Conservation (phyloP, 2,113 vertebrate species). For the Tachysurus vachellii region DNA sequence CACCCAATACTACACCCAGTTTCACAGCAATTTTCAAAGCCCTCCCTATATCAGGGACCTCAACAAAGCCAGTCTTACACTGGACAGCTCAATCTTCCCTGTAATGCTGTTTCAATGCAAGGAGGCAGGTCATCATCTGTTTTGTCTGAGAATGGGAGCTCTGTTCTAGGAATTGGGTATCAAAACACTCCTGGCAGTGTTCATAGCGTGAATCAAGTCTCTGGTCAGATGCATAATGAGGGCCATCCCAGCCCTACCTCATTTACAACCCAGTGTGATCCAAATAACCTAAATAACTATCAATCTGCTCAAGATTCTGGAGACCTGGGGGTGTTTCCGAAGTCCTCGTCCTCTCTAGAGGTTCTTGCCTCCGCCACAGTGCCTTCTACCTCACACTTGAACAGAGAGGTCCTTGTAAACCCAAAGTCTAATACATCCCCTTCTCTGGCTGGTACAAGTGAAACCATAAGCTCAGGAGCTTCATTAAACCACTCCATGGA, state of each 20-base stretch:
- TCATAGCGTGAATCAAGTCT: constrained; percentile 23
- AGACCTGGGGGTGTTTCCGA: not conserved
- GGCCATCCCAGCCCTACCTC: constrained; percentile 10
- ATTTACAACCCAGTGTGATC: constrained; percentile 11
- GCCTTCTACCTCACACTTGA: constrained; percentile 67
- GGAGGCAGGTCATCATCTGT: constrained; percentile 12
- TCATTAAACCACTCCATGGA: constrained; percentile 72
- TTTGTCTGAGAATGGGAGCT: constrained; percentile 28
- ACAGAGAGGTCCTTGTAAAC: constrained; percentile 58
- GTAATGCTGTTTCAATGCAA: not conserved
- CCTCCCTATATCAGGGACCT: constrained; percentile 79
- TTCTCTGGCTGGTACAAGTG: constrained; percentile 62
- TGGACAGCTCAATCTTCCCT: constrained; percentile 48
- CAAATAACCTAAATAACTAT: constrained; percentile 19
- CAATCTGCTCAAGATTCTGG: not conserved
- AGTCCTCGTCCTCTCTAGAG: constrained; percentile 45
- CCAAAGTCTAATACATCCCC: constrained; percentile 66
- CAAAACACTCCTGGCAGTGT: constrained; percentile 19
- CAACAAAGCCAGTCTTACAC: constrained; percentile 76
- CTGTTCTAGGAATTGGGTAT: constrained; percentile 24
- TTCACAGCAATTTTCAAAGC: constrained; percentile 71
- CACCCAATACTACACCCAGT: constrained; percentile 55
- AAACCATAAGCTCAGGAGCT: constrained; percentile 61
- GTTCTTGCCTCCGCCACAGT: constrained; percentile 67
- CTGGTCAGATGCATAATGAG: constrained; percentile 28